Evolutionary conservation across 2,113 vertebrate species (phyloP).

Genomic region (Australoheros scitulus): DNA sequence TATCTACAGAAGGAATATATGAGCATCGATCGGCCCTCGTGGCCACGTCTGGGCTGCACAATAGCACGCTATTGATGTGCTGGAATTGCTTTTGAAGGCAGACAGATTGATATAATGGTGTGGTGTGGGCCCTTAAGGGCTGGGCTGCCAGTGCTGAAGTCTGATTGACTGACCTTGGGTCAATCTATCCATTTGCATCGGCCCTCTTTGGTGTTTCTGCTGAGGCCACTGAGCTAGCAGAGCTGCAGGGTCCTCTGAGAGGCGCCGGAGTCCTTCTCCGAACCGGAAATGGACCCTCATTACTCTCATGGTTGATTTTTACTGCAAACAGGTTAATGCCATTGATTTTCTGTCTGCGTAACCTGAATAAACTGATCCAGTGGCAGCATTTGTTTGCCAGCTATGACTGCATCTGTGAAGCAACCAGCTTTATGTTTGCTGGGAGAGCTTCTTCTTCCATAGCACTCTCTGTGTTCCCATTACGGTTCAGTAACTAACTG

Average conservation of each 20-base stretch:
- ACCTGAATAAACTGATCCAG: slow-evolving; percentile 47
- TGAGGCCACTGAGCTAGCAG: slow-evolving; percentile 15
- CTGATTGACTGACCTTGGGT: slow-evolving; percentile 79
- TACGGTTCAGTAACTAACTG: not conserved
- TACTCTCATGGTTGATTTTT: slow-evolving; percentile 60
- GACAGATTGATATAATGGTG: slow-evolving; percentile 78
- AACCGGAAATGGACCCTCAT: slow-evolving; percentile 58
- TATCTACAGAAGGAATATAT: slow-evolving; percentile 72
- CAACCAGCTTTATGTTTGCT: not conserved
- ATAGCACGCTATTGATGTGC: slow-evolving; percentile 74
- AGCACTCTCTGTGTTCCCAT: not conserved
- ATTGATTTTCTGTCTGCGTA: slow-evolving; percentile 73
- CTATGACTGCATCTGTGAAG: not conserved
- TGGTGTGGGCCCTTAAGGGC: slow-evolving; percentile 67
- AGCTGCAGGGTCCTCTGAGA: slow-evolving; percentile 21
- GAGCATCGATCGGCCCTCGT: slow-evolving; percentile 72
- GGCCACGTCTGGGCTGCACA: slow-evolving; percentile 72
- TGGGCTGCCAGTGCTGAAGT: slow-evolving; percentile 58
- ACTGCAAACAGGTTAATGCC: slow-evolving; percentile 63
- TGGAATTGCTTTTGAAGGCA: slow-evolving; percentile 80
- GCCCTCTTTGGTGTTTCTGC: slow-evolving; percentile 47
- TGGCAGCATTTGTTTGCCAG: slow-evolving; percentile 12
- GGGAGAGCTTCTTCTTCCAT: not conserved
- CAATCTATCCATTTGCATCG: slow-evolving; percentile 73
- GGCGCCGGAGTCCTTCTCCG: slow-evolving; percentile 4